Base-by-base conservation (phyloP, 2,888 invertebrate species). In the Dimorphilus gyrociliatus region DNA sequence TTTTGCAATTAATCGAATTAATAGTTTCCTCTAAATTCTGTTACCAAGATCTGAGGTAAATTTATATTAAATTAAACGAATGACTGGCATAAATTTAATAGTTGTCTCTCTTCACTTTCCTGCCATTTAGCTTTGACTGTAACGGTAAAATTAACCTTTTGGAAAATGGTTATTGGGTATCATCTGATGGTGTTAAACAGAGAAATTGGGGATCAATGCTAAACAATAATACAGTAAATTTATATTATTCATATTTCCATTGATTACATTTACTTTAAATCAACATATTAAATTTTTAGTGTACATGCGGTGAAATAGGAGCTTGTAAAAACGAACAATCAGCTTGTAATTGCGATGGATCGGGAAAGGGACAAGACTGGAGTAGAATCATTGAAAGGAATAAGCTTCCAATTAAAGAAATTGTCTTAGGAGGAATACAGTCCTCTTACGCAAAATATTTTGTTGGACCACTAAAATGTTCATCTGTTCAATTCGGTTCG, bases 401-500 rank as follows among this genome's bases (percentile, higher is more conserved):
- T 3, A 23, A 29, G 5, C 30, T 48, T 2, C 49, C 49, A 2
- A 37, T 46, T 8, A 15, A 5, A 1, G 10, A 12, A 8, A 34
- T 46, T 5, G 17, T 25, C 2, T 32, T 39, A 10, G 24, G 29
- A 1, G 28, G 32, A 7, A 18, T 16, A 6, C 24, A 15, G 8
- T 14, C 7, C 3, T 30, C 32, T 6, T 29, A 12, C 8, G 38
- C 34, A 6, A 26, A 29, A 2, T 33, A 39, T n/a, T 33, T 12
- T 2, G 27, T 46, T 4, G 41, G 39, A 5, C 7, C 34, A 12
- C 32, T 49, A 1, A 37, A 35, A 25, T 49, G 49, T 36, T 41
- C 38, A 4, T 42, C 46, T 2, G 42, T 29, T 29, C 38, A 43
- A 16, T 39, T 47, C 26, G 49, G 49, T 48, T n/a, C n/a, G n/a